Evolutionary conservation across 2,888 invertebrate genomes (phyloP).

Genomic region (Oscheius sp.): DNA sequence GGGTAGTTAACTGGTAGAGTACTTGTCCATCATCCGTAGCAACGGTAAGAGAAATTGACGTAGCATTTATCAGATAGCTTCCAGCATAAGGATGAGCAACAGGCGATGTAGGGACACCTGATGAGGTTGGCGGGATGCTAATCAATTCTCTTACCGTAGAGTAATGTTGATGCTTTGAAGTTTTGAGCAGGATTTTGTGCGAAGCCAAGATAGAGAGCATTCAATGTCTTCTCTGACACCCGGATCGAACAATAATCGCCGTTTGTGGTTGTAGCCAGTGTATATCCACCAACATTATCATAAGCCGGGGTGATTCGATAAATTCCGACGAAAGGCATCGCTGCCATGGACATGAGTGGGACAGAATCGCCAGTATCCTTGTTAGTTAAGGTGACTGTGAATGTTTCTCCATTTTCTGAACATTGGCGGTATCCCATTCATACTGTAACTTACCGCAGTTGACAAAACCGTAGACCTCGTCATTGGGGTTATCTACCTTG

Average conservation of each 20-base stretch:
- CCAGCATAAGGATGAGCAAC: conserved; percentile 28
- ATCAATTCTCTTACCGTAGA: conserved; percentile 35
- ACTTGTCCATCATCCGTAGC: not conserved
- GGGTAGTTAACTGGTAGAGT: not conserved
- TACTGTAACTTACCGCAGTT: conserved; percentile 25
- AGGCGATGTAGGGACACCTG: conserved; percentile 12
- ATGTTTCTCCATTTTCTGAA: conserved; percentile 5
- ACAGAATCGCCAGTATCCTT: not conserved
- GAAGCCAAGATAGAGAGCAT: conserved; percentile 48
- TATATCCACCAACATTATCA: conserved; percentile 6
- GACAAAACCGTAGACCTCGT: conserved; percentile 17
- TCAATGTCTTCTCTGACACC: conserved; percentile 43
- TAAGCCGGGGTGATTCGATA: conserved; percentile 5
- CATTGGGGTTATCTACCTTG: conserved; percentile 6
- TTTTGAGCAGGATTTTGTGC: conserved; percentile 51
- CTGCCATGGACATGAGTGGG: not conserved
- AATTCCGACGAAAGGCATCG: conserved; percentile 30
- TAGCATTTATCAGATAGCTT: conserved; percentile 10
- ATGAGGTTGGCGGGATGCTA: not conserved
- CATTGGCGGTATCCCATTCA: too few species aligned
- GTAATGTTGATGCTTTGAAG: conserved; percentile 37
- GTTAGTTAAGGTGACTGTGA: conserved; percentile 1
- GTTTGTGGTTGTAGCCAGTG: not conserved
- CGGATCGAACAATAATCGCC: conserved; percentile 11
- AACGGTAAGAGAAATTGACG: not conserved